phyloP scores from a whole-genome alignment of 2,888 invertebrate genomes.

The Ectropis crepuscularia region DNA sequence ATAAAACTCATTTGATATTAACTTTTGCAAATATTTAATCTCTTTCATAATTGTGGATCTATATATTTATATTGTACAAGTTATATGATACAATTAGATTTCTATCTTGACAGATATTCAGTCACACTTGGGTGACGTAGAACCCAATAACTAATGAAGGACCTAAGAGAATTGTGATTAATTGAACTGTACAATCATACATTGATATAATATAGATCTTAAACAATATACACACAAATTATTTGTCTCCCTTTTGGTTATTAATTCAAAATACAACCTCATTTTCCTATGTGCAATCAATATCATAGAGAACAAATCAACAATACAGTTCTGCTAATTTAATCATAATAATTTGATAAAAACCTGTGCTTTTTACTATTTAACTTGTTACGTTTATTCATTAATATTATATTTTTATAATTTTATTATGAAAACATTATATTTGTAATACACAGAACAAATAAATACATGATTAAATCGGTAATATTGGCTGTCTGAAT shows the following conservation, averaged over 20 bases:
- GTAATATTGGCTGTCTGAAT: slow-evolving; percentile 38
- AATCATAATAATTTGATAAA: slow-evolving; percentile 63
- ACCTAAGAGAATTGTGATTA: slow-evolving; percentile 67
- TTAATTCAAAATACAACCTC: slow-evolving; percentile 81
- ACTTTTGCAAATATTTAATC: slow-evolving; percentile 86
- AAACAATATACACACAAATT: slow-evolving; percentile 83
- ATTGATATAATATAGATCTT: slow-evolving; percentile 66
- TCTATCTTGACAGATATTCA: slow-evolving; percentile 69
- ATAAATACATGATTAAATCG: slow-evolving; percentile 37
- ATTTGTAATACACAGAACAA: slow-evolving; percentile 50
- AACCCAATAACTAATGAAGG: slow-evolving; percentile 68
- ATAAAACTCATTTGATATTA: slow-evolving; percentile 69
- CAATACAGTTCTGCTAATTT: slow-evolving; percentile 59
- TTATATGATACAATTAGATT: slow-evolving; percentile 81
- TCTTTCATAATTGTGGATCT: slow-evolving; percentile 86
- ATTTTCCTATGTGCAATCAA: slow-evolving; percentile 81
- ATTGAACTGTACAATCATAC: slow-evolving; percentile 75
- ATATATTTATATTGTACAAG: slow-evolving; percentile 85
- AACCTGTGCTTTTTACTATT: slow-evolving; percentile 73
- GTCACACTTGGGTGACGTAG: slow-evolving; percentile 63
- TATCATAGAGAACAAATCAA: slow-evolving; percentile 70
- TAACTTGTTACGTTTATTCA: slow-evolving; percentile 68
- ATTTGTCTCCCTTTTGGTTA: slow-evolving; percentile 79
- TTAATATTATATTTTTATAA: slow-evolving; percentile 36
- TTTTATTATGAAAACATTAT: slow-evolving; percentile 39